A percentile compares a stretch with the other conserved stretches of the same genome.
These are phyloP conservation scores for Ceratothoa steindachneri DNA, from an alignment of 2,888 invertebrate species.

Conservation along the genomic window DNA sequence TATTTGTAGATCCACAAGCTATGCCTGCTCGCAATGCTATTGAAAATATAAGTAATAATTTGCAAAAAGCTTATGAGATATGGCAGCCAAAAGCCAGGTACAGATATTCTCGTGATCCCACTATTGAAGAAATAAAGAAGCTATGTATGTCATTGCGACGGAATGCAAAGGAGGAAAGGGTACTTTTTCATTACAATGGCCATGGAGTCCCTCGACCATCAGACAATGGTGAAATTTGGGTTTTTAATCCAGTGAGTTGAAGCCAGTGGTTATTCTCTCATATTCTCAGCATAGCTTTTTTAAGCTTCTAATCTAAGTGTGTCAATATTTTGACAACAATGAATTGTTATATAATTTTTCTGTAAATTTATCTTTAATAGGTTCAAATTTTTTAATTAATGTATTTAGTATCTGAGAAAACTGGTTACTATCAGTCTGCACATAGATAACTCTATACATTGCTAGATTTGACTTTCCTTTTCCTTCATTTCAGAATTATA, in stretches of 20 bases:
- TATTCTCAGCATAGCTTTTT: too few species aligned
- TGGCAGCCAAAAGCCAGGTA: conserved; percentile 98
- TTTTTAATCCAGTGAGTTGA: conserved; percentile 81
- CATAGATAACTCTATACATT: too few species aligned
- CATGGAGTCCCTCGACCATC: conserved; percentile 99
- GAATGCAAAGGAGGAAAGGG: conserved; percentile 96
- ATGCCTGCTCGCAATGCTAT: conserved; percentile 86
- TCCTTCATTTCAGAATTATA: conserved; percentile 71
- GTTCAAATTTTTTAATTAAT: too few species aligned
- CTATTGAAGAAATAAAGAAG: conserved; percentile 96
- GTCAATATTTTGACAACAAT: too few species aligned
- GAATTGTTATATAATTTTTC: conserved; percentile 9
- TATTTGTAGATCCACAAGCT: conserved; percentile 64
- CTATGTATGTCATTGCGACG: conserved; percentile 87
- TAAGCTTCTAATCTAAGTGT: too few species aligned
- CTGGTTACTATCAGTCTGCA: too few species aligned
- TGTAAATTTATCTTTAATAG: too few species aligned
- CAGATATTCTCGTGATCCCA: conserved; percentile 94
- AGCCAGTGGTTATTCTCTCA: too few species aligned
- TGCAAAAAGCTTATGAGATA: conserved; percentile 94
- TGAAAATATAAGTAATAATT: conserved; percentile 81
- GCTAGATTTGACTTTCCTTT: too few species aligned
- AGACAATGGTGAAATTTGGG: conserved; percentile 97
- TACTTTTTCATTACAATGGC: conserved; percentile 98
- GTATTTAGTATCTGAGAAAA: too few species aligned